A percentile compares a stretch with the other conserved stretches of the same genome.
Conservation (phyloP, 2,888 invertebrate genomes). For the Drosophila macrospina region DNA sequence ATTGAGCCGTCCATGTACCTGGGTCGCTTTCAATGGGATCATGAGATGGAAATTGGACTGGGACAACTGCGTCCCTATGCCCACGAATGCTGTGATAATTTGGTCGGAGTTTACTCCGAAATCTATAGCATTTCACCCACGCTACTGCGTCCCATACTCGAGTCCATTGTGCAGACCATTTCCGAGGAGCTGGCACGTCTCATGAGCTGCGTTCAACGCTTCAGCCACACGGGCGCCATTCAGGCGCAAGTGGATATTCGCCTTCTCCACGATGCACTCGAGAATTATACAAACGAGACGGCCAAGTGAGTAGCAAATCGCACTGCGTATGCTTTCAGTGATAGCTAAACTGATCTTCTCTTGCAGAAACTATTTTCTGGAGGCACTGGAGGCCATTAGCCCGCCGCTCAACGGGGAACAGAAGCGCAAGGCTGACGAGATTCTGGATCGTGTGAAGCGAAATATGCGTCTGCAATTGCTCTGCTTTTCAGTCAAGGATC, state of each 20-base stretch:
- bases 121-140: conserved; percentile 89
- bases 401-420: conserved; percentile 89
- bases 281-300: conserved; percentile 88
- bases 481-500: conserved; percentile 86
- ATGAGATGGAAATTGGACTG: conserved; percentile 90
- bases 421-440: conserved; percentile 88
- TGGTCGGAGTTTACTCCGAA: conserved; percentile 87
- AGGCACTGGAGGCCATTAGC: conserved; percentile 91
- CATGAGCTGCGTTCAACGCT: conserved; percentile 91
- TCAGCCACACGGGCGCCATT: conserved; percentile 89
- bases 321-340: neutral
- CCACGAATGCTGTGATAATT: conserved; percentile 93
- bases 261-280: conserved; percentile 89
- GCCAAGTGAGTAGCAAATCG: conserved; percentile 87
- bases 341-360: neutral
- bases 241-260: conserved; percentile 93
- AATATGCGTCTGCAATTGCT: conserved; percentile 90
- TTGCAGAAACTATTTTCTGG: conserved; percentile 90
- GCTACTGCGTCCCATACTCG: conserved; percentile 90
- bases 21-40: conserved; percentile 94
- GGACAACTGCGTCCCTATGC: conserved; percentile 94
- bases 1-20: conserved; percentile 98
- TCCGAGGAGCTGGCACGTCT: conserved; percentile 96
- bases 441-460: conserved; percentile 88
- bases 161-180: conserved; percentile 94